Evolutionary conservation across 1,140 invertebrate species (phyloP), one percentile per base, ranked within the genome.

Genomic region (Drosophila bocki): DNA sequence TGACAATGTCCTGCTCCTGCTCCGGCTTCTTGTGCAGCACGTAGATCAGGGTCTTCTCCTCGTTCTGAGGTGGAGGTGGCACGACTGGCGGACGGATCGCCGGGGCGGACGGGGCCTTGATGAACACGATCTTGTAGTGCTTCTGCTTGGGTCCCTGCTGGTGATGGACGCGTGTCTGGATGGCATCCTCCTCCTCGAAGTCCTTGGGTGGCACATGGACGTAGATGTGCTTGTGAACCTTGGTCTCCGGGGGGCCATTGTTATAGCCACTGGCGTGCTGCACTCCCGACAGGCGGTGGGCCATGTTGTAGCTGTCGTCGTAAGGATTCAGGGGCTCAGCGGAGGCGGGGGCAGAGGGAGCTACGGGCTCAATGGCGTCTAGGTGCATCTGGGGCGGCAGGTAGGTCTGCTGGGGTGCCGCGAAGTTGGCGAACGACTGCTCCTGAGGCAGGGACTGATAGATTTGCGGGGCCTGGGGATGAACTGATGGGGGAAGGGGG

Each of bases 91-190:
- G 95, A 71, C 95, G 95, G 67, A 96, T 95, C 35, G 96, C 95
- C 53, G 96, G 95, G 75, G 96, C 94, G 48, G 95, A 95, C 54
- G 96, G 96, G 33, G 96, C 96, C 94, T 97, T 97, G 92, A 97
- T 97, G 95, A 97, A 97, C 90, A 97, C 97, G 90, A 97, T 97
- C 93, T 97, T 96, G 94, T 97, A 97, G 93, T 97, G 96, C 82
- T 97, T 97, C 93, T 96, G 96, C 77, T 96, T 94, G 94, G 51
- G 95, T 59, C 94, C 95, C 57, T 94, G 94, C 11, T 94, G 93
- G 7, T 93, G 92, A 35, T 93, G 92, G 17, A 94, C 93, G 41
- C 94, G 93, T 13, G 95, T 94, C 82, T 94, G 94, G 11, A 92
- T 81, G 12, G 82, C 83, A 15, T 92, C 91, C 78, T 95, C 94